Evolutionary conservation across 2,888 invertebrate genomes (phyloP).

Genomic region (Calliopum simillimum): DNA sequence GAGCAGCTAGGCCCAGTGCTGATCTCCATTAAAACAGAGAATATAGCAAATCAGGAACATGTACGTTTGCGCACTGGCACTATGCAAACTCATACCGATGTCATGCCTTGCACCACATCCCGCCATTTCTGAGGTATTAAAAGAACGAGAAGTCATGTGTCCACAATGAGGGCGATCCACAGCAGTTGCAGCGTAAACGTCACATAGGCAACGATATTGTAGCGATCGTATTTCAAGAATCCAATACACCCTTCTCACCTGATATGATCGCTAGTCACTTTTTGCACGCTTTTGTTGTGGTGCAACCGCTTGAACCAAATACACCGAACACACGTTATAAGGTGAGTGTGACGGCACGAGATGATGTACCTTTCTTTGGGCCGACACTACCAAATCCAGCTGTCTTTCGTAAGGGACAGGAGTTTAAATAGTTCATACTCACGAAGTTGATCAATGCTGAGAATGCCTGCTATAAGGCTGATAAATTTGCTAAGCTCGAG

Average conservation of each 20-base stretch:
- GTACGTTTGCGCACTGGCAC: conserved; percentile 90
- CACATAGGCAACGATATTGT: conserved; percentile 99
- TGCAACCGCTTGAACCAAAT: conserved; percentile 86
- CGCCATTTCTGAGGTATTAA: conserved; percentile 92
- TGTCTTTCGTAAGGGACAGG: conserved; percentile 88
- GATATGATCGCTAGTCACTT: conserved; percentile 99
- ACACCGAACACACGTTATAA: conserved; percentile 79
- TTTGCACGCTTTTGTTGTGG: conserved; percentile 95
- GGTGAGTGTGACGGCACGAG: conserved; percentile 94
- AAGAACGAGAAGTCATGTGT: conserved; percentile 94
- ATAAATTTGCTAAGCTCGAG: conserved; percentile 95
- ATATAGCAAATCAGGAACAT: conserved; percentile 90
- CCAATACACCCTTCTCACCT: conserved; percentile 97
- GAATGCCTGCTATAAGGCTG: conserved; percentile 98
- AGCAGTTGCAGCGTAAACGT: conserved; percentile 95
- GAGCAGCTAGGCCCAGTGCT: conserved; percentile 90
- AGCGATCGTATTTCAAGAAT: conserved; percentile 97
- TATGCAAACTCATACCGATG: conserved; percentile 89
- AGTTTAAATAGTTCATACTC: conserved; percentile 94
- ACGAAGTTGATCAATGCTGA: conserved; percentile 98
- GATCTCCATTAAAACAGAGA: conserved; percentile 93
- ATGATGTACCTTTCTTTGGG: conserved; percentile 98
- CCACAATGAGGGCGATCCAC: conserved; percentile 96
- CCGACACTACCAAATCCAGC: conserved; percentile 93
- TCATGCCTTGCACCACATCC: conserved; percentile 79